These are phyloP conservation scores for Carettochelys insculpta DNA, from an alignment of 2,113 vertebrate genomes.

Conservation along the genomic window DNA sequence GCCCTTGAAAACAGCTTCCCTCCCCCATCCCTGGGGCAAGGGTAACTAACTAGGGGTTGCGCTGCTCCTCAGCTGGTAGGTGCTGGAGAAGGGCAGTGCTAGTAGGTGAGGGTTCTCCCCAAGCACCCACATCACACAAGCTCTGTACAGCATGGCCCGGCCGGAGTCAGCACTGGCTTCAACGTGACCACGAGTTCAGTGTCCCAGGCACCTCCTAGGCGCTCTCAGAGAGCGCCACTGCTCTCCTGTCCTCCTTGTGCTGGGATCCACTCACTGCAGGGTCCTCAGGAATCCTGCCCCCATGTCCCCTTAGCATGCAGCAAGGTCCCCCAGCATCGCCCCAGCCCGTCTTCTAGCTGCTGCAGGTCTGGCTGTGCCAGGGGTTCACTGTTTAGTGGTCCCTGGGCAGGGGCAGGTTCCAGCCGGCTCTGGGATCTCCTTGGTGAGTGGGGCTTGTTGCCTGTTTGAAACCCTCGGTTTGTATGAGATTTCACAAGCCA, in stretches of 20 bases:
- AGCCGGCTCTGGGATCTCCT: background rate
- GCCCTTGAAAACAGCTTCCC: background rate
- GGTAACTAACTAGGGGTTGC: background rate
- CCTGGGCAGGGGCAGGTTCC: background rate
- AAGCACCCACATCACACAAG: background rate
- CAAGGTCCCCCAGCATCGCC: background rate
- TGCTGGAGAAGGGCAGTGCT: background rate
- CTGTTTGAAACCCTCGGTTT: background rate
- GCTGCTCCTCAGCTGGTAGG: background rate
- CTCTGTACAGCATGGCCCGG: background rate
- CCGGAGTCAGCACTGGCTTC: background rate
- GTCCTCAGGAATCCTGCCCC: background rate
- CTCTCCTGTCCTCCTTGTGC: background rate
- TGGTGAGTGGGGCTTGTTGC: background rate
- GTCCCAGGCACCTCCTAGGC: background rate
- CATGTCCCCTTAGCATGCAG: background rate
- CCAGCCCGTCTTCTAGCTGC: background rate
- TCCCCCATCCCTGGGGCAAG: background rate
- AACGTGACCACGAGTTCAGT: background rate
- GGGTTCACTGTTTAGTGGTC: background rate
- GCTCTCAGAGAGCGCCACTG: too few relatives aligned
- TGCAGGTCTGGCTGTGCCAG: background rate
- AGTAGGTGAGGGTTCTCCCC: background rate
- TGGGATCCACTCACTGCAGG: background rate
- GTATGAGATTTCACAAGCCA: background rate